Conservation (phyloP, 2,888 invertebrate species). For the Melikaiella ostensackeni region DNA sequence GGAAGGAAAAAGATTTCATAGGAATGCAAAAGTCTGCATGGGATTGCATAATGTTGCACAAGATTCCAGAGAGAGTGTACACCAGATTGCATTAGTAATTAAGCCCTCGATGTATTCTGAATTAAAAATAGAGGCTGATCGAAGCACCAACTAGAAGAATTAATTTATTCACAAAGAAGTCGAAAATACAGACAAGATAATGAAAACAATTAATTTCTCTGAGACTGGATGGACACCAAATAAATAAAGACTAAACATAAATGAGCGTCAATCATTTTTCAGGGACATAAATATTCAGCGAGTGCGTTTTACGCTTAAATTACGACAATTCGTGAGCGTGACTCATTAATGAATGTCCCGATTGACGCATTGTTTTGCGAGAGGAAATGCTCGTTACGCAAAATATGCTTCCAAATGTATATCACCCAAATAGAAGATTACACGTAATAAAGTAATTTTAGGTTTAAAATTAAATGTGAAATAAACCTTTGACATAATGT, state of each 20-base stretch:
- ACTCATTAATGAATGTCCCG: slow-evolving; percentile 29
- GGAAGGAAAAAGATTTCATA: too few relatives aligned
- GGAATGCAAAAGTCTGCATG: too few relatives aligned
- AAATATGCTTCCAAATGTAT: slow-evolving; percentile 9
- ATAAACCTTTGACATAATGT: too few relatives aligned
- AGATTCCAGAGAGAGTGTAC: too few relatives aligned
- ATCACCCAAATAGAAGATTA: slow-evolving; percentile 21
- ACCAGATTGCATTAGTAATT: too few relatives aligned
- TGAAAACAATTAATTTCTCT: slow-evolving; percentile 10
- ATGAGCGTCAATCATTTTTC: not conserved
- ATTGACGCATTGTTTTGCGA: slow-evolving; percentile 19
- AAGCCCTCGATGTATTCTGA: too few relatives aligned
- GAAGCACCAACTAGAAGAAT: not conserved
- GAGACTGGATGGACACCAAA: not conserved
- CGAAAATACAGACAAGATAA: too few relatives aligned
- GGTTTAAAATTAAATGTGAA: too few relatives aligned
- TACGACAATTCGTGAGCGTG: slow-evolving; percentile 21
- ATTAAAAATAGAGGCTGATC: not conserved
- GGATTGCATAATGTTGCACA: too few relatives aligned
- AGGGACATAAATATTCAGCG: slow-evolving; percentile 3
- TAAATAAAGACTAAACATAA: not conserved
- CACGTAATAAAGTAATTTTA: not conserved
- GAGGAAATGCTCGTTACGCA: slow-evolving; percentile 15
- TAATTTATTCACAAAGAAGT: too few relatives aligned
- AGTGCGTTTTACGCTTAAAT: slow-evolving; percentile 13